These are phyloP conservation scores for Galbula dea DNA, from an alignment of 2,113 vertebrate species.

Conservation along the genomic window DNA sequence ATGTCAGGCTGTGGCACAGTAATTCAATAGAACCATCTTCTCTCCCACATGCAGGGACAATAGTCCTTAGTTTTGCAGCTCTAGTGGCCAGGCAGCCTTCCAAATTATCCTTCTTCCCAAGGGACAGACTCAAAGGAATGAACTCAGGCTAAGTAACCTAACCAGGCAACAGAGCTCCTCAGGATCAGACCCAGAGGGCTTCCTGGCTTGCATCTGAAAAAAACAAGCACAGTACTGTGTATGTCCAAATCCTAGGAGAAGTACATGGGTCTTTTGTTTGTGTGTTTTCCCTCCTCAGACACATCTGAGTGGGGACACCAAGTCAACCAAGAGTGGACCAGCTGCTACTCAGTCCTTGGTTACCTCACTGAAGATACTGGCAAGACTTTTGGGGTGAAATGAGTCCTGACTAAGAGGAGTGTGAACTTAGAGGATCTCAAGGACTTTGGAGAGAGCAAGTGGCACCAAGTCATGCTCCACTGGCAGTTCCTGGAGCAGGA, in stretches of 20 bases:
- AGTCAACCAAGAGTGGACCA: conserved; percentile 37
- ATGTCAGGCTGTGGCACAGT: not conserved
- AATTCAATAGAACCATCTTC: not conserved
- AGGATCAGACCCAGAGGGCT: not conserved
- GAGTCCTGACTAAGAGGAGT: conserved; percentile 42
- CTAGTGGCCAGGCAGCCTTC: not conserved
- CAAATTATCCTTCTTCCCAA: conserved; percentile 9
- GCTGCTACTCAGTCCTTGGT: conserved; percentile 45
- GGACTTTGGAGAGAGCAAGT: conserved; percentile 27
- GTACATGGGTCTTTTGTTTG: conserved; percentile 36
- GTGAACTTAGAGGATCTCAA: conserved; percentile 48
- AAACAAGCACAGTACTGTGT: conserved; percentile 2
- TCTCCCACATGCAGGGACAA: not conserved
- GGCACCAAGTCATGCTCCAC: conserved; percentile 12
- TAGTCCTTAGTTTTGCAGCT: not conserved
- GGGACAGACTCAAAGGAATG: not conserved
- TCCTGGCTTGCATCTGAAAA: not conserved
- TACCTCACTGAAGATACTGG: conserved; percentile 59
- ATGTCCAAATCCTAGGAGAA: conserved; percentile 24
- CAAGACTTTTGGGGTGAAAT: conserved; percentile 53
- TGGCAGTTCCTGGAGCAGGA: conserved; percentile 32
- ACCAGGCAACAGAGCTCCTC: not conserved
- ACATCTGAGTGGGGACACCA: conserved; percentile 58
- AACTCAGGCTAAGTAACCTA: not conserved
- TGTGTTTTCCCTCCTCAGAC: conserved; percentile 65